phyloP scores from a whole-genome alignment of 1,140 invertebrate species.

The Sipha flava region DNA sequence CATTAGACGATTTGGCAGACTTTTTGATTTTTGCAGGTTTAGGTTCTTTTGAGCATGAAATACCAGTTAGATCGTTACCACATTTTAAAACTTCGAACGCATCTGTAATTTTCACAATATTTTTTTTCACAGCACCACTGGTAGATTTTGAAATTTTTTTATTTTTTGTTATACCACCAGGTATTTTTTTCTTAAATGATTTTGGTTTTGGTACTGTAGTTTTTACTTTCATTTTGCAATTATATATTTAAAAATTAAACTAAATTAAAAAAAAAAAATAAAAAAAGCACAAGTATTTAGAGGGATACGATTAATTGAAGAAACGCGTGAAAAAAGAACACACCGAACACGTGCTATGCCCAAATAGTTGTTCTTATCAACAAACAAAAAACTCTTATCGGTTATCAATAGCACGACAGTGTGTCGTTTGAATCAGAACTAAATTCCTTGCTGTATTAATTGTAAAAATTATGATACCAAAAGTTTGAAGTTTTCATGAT shows the following conservation, averaged over 20 bases:
- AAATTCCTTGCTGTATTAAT: too few species aligned
- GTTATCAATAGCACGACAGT: neutral
- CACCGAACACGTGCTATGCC: neutral
- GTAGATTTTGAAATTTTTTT: slow-evolving; percentile 10
- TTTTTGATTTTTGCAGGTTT: neutral
- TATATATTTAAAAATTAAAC: neutral
- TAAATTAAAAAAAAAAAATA: neutral
- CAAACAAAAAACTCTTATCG: neutral
- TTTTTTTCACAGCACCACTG: neutral
- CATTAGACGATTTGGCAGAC: neutral
- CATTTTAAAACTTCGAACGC: neutral
- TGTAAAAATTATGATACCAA: too few species aligned
- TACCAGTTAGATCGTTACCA: neutral
- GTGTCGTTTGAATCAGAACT: neutral
- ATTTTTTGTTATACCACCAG: neutral
- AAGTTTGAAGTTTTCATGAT: too few species aligned
- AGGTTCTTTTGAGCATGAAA: neutral
- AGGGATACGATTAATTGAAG: neutral
- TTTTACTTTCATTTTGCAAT: slow-evolving; percentile 12
- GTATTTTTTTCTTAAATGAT: neutral
- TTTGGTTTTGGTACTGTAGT: neutral
- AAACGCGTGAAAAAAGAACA: neutral
- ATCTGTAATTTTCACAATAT: slow-evolving; percentile 4
- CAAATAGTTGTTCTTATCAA: neutral
- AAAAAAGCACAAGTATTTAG: too few species aligned